phyloP scores from a whole-genome alignment of 2,797 vertebrate species.

The Tachyglossus aculeatus region DNA sequence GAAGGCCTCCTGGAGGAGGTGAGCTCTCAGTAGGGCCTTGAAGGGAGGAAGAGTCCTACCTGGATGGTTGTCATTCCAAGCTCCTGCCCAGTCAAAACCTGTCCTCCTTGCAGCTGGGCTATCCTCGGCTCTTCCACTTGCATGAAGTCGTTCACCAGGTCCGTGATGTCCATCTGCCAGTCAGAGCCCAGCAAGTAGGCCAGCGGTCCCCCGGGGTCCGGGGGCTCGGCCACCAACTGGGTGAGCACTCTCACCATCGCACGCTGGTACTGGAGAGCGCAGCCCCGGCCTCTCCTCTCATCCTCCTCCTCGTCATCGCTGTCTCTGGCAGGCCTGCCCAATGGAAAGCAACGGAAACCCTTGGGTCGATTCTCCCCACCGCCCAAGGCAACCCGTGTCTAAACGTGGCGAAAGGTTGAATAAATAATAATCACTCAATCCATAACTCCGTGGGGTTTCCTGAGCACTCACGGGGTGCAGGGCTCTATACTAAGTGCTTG shows the following conservation, averaged over 20 bases:
- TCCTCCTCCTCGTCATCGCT: slow-evolving; percentile 92
- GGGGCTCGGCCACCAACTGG: slow-evolving; percentile 85
- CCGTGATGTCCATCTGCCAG: slow-evolving; percentile 92
- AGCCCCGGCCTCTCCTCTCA: slow-evolving; percentile 84
- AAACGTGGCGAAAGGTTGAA: no score
- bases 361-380: no score
- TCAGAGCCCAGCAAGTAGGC: slow-evolving; percentile 87
- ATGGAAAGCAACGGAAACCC: no score
- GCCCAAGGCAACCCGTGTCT: no score
- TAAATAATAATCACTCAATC: no score
- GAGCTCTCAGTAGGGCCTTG: no score
- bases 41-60: no score
- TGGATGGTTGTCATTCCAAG: slow-evolving; percentile 89
- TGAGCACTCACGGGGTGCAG: no score
- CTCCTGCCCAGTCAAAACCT: slow-evolving; percentile 86
- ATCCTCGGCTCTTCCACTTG: slow-evolving; percentile 91
- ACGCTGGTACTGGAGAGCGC: slow-evolving; percentile 89
- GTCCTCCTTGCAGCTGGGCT: slow-evolving; percentile 82
- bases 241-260: slow-evolving; percentile 88
- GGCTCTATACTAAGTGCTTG: no score
- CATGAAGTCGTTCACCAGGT: slow-evolving; percentile 87
- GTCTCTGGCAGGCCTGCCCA: slow-evolving; percentile 81
- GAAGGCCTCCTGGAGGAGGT: no score
- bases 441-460: no score
- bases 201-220: slow-evolving; percentile 74